Percentiles rank a stretch among this genome's conserved stretches.
Conservation (phyloP, 2,797 vertebrate species). For the Momotus momota region DNA sequence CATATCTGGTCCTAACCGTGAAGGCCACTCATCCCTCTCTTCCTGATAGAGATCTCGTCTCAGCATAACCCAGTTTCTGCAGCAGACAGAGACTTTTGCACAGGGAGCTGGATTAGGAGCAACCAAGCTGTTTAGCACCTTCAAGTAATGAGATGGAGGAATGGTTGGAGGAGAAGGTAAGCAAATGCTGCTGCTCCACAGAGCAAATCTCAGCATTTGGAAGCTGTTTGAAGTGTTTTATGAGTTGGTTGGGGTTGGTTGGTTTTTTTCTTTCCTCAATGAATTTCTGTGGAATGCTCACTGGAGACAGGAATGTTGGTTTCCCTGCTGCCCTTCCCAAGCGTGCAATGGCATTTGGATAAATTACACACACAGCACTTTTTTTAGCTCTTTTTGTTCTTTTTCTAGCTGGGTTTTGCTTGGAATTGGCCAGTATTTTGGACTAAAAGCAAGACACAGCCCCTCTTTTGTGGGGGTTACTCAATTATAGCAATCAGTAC, state of each 20-base stretch:
- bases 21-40: background rate
- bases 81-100: background rate
- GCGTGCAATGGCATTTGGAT: background rate
- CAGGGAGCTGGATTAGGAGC: background rate
- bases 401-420: slow-evolving; percentile 9
- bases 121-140: background rate
- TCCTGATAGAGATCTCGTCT: background rate
- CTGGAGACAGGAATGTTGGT: slow-evolving; percentile 60
- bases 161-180: background rate
- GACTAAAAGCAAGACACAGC: background rate
- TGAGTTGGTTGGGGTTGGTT: background rate
- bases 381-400: slow-evolving; percentile 1
- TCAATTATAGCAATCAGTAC: background rate
- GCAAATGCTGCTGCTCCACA: background rate
- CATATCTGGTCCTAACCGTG: rapidly evolving
- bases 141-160: background rate
- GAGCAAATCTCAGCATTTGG: background rate
- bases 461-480: background rate
- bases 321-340: slow-evolving; percentile 47
- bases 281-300: slow-evolving; percentile 58
- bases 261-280: background rate
- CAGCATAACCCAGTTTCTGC: background rate
- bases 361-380: slow-evolving; percentile 27
- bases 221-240: background rate
- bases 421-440: background rate